Conservation (phyloP, 2,888 invertebrate genomes). For the Drosophila subquinaria region DNA sequence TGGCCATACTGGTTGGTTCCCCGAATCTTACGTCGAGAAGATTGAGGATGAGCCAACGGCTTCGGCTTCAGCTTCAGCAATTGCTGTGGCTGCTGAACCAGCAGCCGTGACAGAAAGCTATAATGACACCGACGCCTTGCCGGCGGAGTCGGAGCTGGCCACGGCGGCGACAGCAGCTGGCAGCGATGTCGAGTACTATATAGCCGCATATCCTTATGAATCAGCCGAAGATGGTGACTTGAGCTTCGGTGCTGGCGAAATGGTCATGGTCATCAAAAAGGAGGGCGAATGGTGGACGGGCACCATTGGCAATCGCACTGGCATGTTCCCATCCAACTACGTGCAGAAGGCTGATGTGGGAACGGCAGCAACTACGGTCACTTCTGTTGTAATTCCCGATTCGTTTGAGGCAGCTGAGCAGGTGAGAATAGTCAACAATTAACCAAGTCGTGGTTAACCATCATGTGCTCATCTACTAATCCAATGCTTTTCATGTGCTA, state of each 20-base stretch:
- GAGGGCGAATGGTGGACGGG: constrained; percentile 99
- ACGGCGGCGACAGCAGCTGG: constrained; percentile 79
- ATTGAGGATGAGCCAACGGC: constrained; percentile 85
- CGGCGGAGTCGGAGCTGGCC: constrained; percentile 45
- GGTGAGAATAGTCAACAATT: constrained; percentile 48
- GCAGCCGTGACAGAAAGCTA: constrained; percentile 61
- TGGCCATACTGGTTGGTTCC: constrained; percentile 98
- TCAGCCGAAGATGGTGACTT: constrained; percentile 96
- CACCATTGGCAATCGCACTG: constrained; percentile 91
- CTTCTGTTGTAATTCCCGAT: constrained; percentile 31
- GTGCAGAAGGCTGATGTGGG: constrained; percentile 90
- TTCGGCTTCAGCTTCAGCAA: constrained; percentile 6
- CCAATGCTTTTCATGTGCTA: constrained; percentile 78
- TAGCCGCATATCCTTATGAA: constrained; percentile 95
- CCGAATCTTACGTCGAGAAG: constrained; percentile 96
- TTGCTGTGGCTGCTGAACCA: constrained; percentile 16
- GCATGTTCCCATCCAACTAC: constrained; percentile 99
- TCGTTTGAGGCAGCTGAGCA: constrained; percentile 58
- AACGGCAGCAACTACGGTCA: constrained; percentile 43
- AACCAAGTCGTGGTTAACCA: constrained; percentile 43
- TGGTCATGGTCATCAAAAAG: constrained; percentile 93
- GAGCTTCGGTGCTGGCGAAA: constrained; percentile 94
- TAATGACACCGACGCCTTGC: constrained; percentile 81
- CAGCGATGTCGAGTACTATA: constrained; percentile 91
- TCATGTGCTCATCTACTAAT: constrained; percentile 76